Percentiles rank a stretch among this genome's conserved stretches.
Conservation (phyloP, 2,113 vertebrate genomes). For the Plotosus lineatus region DNA sequence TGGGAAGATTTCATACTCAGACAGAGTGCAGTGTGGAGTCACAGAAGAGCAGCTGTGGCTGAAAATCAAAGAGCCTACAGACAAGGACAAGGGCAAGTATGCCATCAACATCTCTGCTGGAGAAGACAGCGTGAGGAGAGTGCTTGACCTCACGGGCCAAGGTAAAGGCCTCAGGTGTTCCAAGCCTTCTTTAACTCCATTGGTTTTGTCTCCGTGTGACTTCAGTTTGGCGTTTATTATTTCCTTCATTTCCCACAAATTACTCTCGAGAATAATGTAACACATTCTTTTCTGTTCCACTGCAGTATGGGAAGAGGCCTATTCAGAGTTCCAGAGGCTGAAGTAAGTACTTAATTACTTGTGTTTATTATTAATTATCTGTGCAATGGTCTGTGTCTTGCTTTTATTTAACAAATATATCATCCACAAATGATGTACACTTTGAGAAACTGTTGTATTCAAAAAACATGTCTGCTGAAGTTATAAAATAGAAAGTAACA, state of each 20-base stretch:
- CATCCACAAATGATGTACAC: not conserved
- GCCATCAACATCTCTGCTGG: conserved; percentile 93
- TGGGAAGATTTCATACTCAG: conserved; percentile 85
- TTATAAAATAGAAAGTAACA: not conserved
- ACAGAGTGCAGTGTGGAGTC: conserved; percentile 87
- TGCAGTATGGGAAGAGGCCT: conserved; percentile 90
- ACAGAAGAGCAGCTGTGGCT: conserved; percentile 95
- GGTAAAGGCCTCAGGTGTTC: conserved; percentile 71
- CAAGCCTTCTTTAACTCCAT: not conserved
- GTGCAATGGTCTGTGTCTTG: not conserved
- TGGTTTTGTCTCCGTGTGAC: not conserved
- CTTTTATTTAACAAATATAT: not conserved
- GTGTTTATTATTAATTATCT: not conserved
- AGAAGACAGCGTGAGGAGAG: conserved; percentile 80
- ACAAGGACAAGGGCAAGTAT: conserved; percentile 95
- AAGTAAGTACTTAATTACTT: conserved; percentile 89
- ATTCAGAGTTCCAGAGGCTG: conserved; percentile 94
- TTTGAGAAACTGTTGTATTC: conserved; percentile 14
- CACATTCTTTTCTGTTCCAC: conserved; percentile 36
- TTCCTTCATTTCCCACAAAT: not conserved
- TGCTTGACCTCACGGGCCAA: conserved; percentile 86
- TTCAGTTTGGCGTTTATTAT: not conserved
- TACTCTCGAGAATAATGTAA: not conserved
- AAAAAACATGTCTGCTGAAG: not conserved
- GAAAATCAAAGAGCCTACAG: conserved; percentile 95